Evolutionary conservation across 2,113 vertebrate species (phyloP).

Genomic region (Pelecanus crispus): DNA sequence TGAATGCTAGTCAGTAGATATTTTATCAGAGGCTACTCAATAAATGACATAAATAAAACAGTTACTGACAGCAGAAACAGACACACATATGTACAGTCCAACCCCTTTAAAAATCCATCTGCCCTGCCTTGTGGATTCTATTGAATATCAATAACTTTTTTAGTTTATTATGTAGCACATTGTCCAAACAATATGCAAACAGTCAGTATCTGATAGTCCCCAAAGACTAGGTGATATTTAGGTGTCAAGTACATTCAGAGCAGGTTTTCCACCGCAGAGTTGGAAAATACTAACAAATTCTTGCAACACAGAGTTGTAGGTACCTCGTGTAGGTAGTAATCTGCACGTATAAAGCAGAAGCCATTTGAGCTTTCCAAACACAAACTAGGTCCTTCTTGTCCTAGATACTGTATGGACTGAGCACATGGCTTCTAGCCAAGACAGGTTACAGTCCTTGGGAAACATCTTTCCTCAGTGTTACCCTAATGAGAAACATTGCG

Average conservation of each 20-base stretch:
- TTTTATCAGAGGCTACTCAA: background rate
- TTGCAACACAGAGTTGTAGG: background rate
- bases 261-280: background rate
- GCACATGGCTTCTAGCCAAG: background rate
- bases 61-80: conserved; percentile 22
- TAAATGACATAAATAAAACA: conserved; percentile 2
- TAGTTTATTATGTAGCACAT: background rate
- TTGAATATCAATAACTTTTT: background rate
- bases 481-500: background rate
- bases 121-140: background rate
- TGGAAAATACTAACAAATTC: background rate
- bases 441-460: background rate
- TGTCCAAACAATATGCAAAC: background rate
- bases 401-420: background rate
- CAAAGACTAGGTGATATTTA: background rate
- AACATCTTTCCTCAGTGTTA: background rate
- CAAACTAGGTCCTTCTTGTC: background rate
- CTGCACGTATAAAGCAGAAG: background rate
- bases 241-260: background rate
- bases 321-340: background rate
- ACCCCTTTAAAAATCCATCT: conserved; percentile 25
- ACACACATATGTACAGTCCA: background rate
- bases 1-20: background rate
- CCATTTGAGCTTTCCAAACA: background rate
- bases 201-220: background rate